phyloP scores from a whole-genome alignment of 1,140 invertebrate genomes.

The Samia ricini region DNA sequence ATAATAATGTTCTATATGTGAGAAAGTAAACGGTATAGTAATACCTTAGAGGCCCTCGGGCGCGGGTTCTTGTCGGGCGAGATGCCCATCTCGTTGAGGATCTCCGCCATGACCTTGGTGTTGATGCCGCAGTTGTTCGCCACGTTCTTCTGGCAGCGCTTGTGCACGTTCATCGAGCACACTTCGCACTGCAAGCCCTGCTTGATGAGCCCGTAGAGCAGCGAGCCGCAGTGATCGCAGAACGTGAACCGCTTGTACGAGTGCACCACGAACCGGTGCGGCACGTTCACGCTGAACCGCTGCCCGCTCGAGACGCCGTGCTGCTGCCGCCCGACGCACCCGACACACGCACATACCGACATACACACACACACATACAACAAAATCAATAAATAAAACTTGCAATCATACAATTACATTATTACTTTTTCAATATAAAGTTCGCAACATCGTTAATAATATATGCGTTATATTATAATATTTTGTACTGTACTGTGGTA shows the following conservation, averaged over 20 bases:
- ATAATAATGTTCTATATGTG: no score
- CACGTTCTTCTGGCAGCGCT: conserved; percentile 98
- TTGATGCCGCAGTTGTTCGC: conserved; percentile 99
- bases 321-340: conserved; percentile 36
- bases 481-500: no score
- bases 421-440: no score
- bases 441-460: no score
- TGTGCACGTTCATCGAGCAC: conserved; percentile 99
- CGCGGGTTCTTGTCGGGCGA: conserved; percentile 90
- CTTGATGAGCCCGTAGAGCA: conserved; percentile 95
- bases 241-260: conserved; percentile 99
- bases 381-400: background rate
- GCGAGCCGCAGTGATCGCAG: conserved; percentile 97
- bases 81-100: conserved; percentile 94
- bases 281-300: conserved; percentile 98
- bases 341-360: background rate
- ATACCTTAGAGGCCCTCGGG: conserved; percentile 82
- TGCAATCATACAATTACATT: no score
- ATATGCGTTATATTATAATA: no score
- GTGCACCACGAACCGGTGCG: conserved; percentile 95
- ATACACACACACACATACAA: background rate
- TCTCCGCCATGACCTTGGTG: conserved; percentile 96
- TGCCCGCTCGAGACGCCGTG: conserved; percentile 77
- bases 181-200: conserved; percentile 99
- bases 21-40: background rate